Percentiles rank a stretch among this genome's conserved stretches.
phyloP scores from a whole-genome alignment of 1,140 invertebrate genomes.

The Drosophila dunni region DNA sequence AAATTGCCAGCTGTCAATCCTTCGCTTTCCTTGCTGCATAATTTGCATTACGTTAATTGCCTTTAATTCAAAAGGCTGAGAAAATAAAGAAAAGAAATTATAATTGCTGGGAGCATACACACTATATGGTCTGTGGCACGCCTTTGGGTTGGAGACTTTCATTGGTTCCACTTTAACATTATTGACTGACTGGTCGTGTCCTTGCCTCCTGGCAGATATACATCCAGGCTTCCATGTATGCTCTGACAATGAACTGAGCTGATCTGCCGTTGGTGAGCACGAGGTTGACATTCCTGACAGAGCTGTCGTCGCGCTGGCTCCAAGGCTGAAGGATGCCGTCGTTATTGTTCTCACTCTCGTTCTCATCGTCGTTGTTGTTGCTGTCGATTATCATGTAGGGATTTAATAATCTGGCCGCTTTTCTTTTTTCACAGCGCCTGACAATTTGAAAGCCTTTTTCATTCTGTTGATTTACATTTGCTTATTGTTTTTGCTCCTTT shows the following conservation, averaged over 20 bases:
- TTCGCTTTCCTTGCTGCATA: slow-evolving; percentile 2
- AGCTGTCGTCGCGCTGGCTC: slow-evolving; percentile 55
- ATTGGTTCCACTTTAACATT: slow-evolving; percentile 29
- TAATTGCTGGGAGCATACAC: slow-evolving; percentile 54
- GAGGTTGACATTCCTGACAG: slow-evolving; percentile 62
- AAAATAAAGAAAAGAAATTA: slow-evolving; percentile 50
- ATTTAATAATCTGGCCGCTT: slow-evolving; percentile 72
- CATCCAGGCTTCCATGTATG: slow-evolving; percentile 10
- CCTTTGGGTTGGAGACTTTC: slow-evolving; percentile 20
- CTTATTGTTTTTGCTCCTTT: slow-evolving; percentile 47
- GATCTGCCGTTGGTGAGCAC: slow-evolving; percentile 10
- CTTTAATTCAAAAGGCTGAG: slow-evolving; percentile 69
- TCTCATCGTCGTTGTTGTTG: not conserved
- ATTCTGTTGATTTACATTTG: slow-evolving; percentile 69
- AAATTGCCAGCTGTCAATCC: slow-evolving; percentile 17
- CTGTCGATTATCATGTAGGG: slow-evolving; percentile 66
- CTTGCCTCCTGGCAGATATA: slow-evolving; percentile 18
- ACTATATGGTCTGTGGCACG: slow-evolving; percentile 1
- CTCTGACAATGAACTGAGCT: slow-evolving; percentile 31
- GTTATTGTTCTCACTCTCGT: slow-evolving; percentile 3
- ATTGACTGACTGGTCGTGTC: slow-evolving; percentile 44
- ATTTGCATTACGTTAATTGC: slow-evolving; percentile 73
- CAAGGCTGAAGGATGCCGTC: slow-evolving; percentile 28
- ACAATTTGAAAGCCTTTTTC: slow-evolving; percentile 61
- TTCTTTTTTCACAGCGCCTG: slow-evolving; percentile 33